Percentiles rank a stretch among this genome's conserved stretches.
These are phyloP conservation scores for Protophormia terraenovae DNA, from an alignment of 2,888 invertebrate species.

Conservation along the genomic window DNA sequence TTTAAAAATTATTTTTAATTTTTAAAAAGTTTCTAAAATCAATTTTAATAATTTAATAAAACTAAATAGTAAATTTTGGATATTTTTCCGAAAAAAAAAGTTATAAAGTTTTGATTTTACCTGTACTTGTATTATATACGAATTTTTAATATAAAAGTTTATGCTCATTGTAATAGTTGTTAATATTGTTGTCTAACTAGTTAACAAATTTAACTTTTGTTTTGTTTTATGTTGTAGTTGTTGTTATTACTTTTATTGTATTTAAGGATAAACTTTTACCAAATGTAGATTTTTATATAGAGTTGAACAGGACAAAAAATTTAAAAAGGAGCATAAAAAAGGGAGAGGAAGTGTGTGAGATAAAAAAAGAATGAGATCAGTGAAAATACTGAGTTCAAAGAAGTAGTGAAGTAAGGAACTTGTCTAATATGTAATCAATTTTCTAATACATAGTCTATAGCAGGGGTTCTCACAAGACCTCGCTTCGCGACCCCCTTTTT, in stretches of 20 bases:
- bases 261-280: constrained; percentile 25
- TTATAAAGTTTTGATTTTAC: constrained; percentile 28
- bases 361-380: not conserved
- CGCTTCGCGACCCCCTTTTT: too few species aligned
- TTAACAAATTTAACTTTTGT: constrained; percentile 51
- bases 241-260: not conserved
- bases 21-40: not conserved
- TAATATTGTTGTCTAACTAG: constrained; percentile 59
- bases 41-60: constrained; percentile 4
- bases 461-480: too few species aligned
- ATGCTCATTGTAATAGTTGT: constrained; percentile 32
- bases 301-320: not conserved
- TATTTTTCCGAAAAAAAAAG: not conserved
- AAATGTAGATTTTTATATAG: not conserved
- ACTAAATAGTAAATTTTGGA: not conserved
- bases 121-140: not conserved
- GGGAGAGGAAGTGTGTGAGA: too few species aligned
- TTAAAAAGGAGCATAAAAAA: not conserved
- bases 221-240: not conserved
- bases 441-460: too few species aligned
- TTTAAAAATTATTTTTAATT: not conserved
- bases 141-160: constrained; percentile 23
- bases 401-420: not conserved
- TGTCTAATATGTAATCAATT: too few species aligned
- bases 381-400: not conserved